Base-by-base conservation (phyloP, 2,797 vertebrate species). In the Melanotaenia pygmaea region DNA sequence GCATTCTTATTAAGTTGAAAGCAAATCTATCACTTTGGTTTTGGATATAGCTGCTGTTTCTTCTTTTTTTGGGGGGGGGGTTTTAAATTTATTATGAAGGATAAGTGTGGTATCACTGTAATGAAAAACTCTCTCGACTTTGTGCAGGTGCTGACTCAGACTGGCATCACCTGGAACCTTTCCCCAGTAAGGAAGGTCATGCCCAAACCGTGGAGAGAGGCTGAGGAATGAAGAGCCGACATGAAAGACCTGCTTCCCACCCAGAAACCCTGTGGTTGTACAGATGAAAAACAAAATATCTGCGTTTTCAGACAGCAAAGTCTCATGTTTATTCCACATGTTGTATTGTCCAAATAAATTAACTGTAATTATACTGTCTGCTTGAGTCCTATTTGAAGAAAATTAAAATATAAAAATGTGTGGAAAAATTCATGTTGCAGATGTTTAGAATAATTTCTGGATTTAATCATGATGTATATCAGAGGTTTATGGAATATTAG, bases 121-220 rank as follows among this genome's bases (percentile, higher is more conserved):
- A 24, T 24, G 3, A 37, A 20, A 13, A 0, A 16, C 2, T 63
- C 20, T 63, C 20, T 38, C 40, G 4, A 59, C 22, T 43, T 54
- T 51, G 38, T 80, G 24, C 79, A 95, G 95, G 94, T 95, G 13
- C 0, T 88, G 67, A 95, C 94, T 80, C 91, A 92, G 58, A 92
- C 93, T 5, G 94, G 93, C 54, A 93, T 95, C 37, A 61, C 77
- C 38, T 95, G 94, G 95, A 94, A 94, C 66, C 0, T 89, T 54
- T 95, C 95, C 7, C 95, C 95, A 1, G 66, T 95, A 0, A 91
- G 94, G 16, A 95, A 77, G 74, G 2, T 95, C 10, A 88, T 74
- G 74, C 95, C 95, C 32, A 91, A 93, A 76, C 14, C 56, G 4
- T 95, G 94, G 94, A 92, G 84, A 38, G 79, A 84, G 73, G 9